Percentiles rank a stretch among this genome's conserved stretches.
phyloP scores from a whole-genome alignment of 2,797 vertebrate species.

The Hyperoplus immaculatus region DNA sequence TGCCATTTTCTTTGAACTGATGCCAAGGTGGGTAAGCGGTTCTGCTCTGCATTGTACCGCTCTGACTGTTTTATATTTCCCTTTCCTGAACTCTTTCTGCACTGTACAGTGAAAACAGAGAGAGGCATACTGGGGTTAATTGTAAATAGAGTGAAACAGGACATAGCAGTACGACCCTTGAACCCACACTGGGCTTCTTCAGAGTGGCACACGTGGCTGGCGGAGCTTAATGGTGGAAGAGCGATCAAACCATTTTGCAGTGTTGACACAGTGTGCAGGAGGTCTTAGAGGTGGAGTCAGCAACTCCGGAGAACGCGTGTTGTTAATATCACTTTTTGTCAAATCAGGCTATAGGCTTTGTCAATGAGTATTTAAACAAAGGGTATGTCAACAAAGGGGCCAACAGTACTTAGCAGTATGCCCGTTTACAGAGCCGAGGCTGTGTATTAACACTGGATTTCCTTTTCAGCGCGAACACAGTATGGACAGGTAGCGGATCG shows the following conservation, averaged over 20 bases:
- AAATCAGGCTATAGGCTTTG: too few species aligned
- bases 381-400: too few species aligned
- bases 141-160: conserved; percentile 90
- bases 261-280: conserved; percentile 1
- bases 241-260: conserved; percentile 18
- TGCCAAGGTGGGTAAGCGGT: conserved; percentile 52
- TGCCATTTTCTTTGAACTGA: conserved; percentile 47
- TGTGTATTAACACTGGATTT: too few species aligned
- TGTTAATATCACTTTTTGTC: too few species aligned
- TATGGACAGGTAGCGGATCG: too few species aligned
- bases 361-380: too few species aligned
- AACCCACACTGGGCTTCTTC: conserved; percentile 81
- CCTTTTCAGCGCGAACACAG: too few species aligned
- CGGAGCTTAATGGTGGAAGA: conserved; percentile 19
- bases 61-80: conserved; percentile 87
- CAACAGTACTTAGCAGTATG: too few species aligned
- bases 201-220: conserved; percentile 84
- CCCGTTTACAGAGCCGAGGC: too few species aligned
- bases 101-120: conserved; percentile 89
- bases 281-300: neutral
- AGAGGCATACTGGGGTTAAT: conserved; percentile 91
- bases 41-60: conserved; percentile 69
- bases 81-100: conserved; percentile 86
- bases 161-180: conserved; percentile 82
- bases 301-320: too few species aligned